Conservation (phyloP, 2,113 vertebrate genomes). For the Tangachromis dhanisi region DNA sequence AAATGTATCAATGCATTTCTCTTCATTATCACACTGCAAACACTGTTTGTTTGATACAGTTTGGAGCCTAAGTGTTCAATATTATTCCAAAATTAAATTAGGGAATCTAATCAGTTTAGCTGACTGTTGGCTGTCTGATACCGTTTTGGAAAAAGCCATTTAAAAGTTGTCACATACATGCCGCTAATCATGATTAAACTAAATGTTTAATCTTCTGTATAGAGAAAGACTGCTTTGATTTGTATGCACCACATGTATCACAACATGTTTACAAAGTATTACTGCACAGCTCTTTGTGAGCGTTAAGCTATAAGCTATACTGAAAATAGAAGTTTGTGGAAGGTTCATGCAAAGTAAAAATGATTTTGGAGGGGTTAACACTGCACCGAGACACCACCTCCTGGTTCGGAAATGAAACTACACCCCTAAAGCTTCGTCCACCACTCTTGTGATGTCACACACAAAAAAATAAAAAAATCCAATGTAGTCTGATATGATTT, state of each 20-base stretch:
- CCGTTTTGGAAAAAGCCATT: not conserved
- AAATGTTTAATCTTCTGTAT: not conserved
- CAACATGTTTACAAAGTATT: not conserved
- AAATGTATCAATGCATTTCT: not conserved
- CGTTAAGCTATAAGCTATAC: not conserved
- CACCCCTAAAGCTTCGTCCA: not conserved
- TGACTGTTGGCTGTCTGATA: not conserved
- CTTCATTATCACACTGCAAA: not conserved
- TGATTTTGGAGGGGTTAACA: not conserved
- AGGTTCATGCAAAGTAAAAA: not conserved
- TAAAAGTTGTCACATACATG: not conserved
- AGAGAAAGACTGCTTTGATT: not conserved
- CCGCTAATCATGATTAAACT: not conserved
- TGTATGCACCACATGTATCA: not conserved
- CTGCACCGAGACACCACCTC: not conserved
- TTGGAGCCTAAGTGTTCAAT: not conserved
- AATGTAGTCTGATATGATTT: not conserved
- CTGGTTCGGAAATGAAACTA: not conserved
- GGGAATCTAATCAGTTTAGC: not conserved
- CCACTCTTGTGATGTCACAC: not conserved
- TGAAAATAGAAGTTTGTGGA: not conserved
- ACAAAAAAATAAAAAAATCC: not conserved
- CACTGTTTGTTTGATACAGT: not conserved
- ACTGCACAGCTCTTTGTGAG: not conserved
- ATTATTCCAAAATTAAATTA: not conserved